phyloP scores from a whole-genome alignment of 1,140 invertebrate genomes.

The Grapholita molesta region DNA sequence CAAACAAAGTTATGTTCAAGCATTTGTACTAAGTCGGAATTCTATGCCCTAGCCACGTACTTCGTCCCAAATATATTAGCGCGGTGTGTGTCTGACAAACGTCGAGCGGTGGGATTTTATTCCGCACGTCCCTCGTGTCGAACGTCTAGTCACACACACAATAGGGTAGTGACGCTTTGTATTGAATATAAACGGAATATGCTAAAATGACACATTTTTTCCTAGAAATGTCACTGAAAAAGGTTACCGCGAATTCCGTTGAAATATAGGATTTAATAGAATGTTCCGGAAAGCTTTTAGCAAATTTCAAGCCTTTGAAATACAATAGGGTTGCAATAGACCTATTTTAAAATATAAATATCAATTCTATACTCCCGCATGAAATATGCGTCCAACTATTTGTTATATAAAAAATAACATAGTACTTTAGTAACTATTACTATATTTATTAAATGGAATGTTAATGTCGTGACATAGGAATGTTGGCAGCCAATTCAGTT shows the following conservation, averaged over 20 bases:
- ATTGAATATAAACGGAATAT: conserved; percentile 17
- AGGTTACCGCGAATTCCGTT: not conserved
- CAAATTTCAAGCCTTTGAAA: too few species aligned
- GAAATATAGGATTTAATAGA: not conserved
- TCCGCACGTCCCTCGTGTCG: not conserved
- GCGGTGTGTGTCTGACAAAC: not conserved
- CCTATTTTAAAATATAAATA: too few species aligned
- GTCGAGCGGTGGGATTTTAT: conserved; percentile 4
- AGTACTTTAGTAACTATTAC: not conserved
- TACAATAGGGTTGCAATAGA: too few species aligned
- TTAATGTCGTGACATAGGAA: not conserved
- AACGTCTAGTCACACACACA: conserved; percentile 3
- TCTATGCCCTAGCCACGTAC: conserved; percentile 1
- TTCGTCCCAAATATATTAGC: conserved; percentile 12
- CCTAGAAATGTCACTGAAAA: not conserved
- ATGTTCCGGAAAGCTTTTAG: not conserved
- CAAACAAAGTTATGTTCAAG: not conserved
- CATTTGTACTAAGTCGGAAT: not conserved
- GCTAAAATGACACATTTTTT: not conserved
- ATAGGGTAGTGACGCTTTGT: conserved; percentile 7
- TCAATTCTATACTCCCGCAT: too few species aligned
- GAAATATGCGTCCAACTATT: not conserved
- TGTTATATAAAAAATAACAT: not conserved
- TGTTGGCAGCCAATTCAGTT: not conserved
- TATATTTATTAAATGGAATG: not conserved